Evolutionary conservation across 2,113 vertebrate genomes (phyloP), one percentile per base, ranked within the genome.

Genomic region (Pterocles orientalis): DNA sequence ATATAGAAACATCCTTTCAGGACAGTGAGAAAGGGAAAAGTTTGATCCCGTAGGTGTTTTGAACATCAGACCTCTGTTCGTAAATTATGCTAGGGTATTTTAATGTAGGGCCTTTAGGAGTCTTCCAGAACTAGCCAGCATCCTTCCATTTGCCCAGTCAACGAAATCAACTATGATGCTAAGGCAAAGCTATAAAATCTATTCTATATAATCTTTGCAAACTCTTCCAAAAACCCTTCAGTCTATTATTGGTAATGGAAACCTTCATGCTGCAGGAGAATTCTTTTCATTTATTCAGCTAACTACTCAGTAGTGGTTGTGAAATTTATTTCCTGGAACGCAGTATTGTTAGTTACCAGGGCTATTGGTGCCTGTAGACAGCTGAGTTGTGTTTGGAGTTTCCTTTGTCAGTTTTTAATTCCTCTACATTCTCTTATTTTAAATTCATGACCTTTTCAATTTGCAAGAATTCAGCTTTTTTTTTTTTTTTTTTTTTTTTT

Each of bases 231-330:
- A 85, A 90, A 8, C 4, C 17, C 14, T 58, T 75, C 28, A 71
- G 15, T 54, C 24, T 78, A 12, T 81, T 83, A 18, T 18, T 0
- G 0, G 23, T 64, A 18, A 47, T 24, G 16, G 4, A 84, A 83
- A 51, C 2, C 16, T 62, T 26, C 7, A 54, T 48, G 31, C 29
- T 82, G 10, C 26, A 86, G 36, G 34, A 61, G 6, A 78, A 75
- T 62, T 84, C 19, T 61, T 90, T 92, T 62, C 19, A 66, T 79
- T 87, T 18, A n/a, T 84, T 92, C 28, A 78, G 21, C 23, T 53
- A 65, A 45, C 6, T 66, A 23, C 14, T 80, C 31, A 14, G 24
- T 41, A 39, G 7, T n/a, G 2, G 6, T 60, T 48, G 20, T 80
- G 58, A 86, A 94, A 85, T 86, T 53, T 77, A 20, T 80, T 73